phyloP scores from a whole-genome alignment of 2,888 invertebrate species.

The Oscheius sp. region DNA sequence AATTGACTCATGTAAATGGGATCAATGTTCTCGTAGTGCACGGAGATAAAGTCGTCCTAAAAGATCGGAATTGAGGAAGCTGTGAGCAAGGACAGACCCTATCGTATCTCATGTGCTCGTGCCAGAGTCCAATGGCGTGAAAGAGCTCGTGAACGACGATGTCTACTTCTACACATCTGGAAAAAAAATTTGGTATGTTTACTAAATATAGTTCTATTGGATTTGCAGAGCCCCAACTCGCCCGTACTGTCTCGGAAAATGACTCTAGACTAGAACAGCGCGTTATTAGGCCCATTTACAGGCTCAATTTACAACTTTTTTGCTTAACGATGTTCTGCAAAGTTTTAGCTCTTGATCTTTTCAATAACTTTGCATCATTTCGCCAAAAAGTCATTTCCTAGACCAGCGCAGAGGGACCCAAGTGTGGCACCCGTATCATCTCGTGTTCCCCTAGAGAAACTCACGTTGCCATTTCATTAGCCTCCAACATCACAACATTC shows the following conservation, averaged over 20 bases:
- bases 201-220: too few relatives aligned
- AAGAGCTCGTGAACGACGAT: conserved; percentile 69
- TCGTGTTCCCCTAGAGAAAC: background rate
- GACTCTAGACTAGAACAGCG: too few relatives aligned
- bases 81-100: background rate
- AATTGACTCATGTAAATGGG: conserved; percentile 57
- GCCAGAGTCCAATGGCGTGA: conserved; percentile 67
- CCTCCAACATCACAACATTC: conserved; percentile 70
- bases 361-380: too few relatives aligned
- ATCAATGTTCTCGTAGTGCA: conserved; percentile 67
- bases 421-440: too few relatives aligned
- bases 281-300: too few relatives aligned
- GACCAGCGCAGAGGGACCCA: too few relatives aligned
- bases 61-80: background rate
- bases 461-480: conserved; percentile 63
- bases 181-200: conserved; percentile 1
- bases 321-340: too few relatives aligned
- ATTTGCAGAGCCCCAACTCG: too few relatives aligned
- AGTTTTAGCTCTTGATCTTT: too few relatives aligned
- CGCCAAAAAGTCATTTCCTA: too few relatives aligned
- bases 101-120: conserved; percentile 70
- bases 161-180: conserved; percentile 60
- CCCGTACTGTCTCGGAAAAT: too few relatives aligned
- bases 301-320: too few relatives aligned
- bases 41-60: conserved; percentile 63